phyloP scores from a whole-genome alignment of 2,797 vertebrate species.

The Malurus splendens region DNA sequence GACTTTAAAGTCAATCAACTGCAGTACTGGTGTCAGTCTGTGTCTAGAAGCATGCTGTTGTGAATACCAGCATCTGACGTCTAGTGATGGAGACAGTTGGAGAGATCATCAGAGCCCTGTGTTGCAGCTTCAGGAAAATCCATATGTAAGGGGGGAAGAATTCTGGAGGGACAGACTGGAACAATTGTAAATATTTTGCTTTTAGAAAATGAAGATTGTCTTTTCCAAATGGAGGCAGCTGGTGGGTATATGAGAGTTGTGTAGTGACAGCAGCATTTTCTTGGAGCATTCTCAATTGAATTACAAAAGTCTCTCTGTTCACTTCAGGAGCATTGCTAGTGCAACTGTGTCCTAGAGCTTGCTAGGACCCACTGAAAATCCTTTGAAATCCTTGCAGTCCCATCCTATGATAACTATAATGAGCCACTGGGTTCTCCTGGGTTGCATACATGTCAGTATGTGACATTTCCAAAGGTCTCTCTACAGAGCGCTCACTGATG shows the following conservation, averaged over 20 bases:
- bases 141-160: neutral
- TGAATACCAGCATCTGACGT: conserved; percentile 5
- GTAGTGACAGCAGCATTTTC: conserved; percentile 25
- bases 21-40: neutral
- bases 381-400: conserved; percentile 26
- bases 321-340: neutral
- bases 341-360: neutral
- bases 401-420: neutral
- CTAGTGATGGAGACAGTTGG: neutral
- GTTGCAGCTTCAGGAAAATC: neutral
- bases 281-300: neutral
- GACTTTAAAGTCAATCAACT: conserved; percentile 4
- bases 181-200: conserved; percentile 53
- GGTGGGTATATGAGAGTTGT: neutral
- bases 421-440: neutral
- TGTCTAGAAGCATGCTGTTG: neutral
- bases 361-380: neutral
- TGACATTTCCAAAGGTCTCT: neutral
- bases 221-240: conserved; percentile 42
- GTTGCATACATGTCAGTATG: neutral
- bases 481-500: neutral
- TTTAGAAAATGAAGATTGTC: neutral
- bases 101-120: neutral
- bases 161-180: conserved; percentile 26
- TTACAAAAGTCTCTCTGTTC: neutral